Base-by-base conservation (phyloP, 2,888 invertebrate genomes). In the Noctua fimbriata region DNA sequence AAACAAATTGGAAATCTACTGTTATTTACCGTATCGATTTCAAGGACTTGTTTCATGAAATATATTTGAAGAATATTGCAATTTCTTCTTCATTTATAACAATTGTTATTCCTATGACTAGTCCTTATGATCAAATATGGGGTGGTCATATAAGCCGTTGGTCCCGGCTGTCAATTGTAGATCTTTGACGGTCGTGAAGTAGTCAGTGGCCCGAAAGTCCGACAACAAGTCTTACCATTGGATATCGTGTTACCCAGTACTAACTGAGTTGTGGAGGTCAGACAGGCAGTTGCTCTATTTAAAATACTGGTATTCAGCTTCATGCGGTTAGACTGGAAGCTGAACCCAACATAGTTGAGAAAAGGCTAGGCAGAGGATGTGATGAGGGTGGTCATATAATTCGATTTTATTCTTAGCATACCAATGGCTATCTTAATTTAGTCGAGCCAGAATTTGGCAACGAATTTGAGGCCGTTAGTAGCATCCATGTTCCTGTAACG, bases 1-100 rank as follows among this genome's bases (percentile, higher is more conserved):
- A 80, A 80, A 69, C 71, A 76, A 85, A 85, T 87, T 88, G 78
- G 82, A 83, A 88, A 88, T 87, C 80, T 70, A 83, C 72, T 79
- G 24, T 60, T 82, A 75, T 80, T 78, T 74, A 78, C 73, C 71
- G 73, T 82, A 88, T 79, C 76, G 55, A 88, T 78, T 80, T 73
- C 80, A 88, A 88, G 87, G 87, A 79, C 52, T 63, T 63, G 28
- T 63, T 70, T 72, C 47, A 32, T 28, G 32, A 69, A 84, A 69
- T 65, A 69, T 65, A 60, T 36, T 82, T 32, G 12, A n/a, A 67
- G 55, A 66, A 55, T 36, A 47, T 24, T 47, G 5, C 14, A 58
- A 58, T 76, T 75, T 58, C 76, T 76, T 79, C 32, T 52, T 71
- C 32, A 49, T 7, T 49, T 36, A 28, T 41, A 36, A n/a, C 32